Evolutionary conservation across 2,797 vertebrate species (phyloP).

Genomic region (Rhinella marina): DNA sequence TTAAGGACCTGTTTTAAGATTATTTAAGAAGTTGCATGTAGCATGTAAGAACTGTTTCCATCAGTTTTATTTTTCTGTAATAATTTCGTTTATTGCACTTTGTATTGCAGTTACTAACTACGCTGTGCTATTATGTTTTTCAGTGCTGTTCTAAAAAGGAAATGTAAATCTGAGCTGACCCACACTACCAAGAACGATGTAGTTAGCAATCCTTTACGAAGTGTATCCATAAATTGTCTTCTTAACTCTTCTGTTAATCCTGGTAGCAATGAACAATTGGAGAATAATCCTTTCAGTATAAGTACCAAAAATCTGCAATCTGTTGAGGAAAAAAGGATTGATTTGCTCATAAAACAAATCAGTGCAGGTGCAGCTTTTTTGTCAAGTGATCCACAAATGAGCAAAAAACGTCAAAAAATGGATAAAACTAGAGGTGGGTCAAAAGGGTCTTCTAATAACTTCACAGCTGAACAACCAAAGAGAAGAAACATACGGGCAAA

Average conservation of each 20-base stretch:
- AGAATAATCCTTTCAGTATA: conserved; percentile 73
- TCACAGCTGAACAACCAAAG: conserved; percentile 64
- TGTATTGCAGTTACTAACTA: not conserved
- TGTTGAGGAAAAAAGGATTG: conserved; percentile 62
- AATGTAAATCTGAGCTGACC: conserved; percentile 73
- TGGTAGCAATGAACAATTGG: conserved; percentile 56
- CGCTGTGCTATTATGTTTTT: conserved; percentile 11
- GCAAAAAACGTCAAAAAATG: conserved; percentile 64
- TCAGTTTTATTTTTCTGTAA: not conserved
- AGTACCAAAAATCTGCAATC: conserved; percentile 66
- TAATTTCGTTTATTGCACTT: not conserved
- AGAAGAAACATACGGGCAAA: conserved; percentile 63
- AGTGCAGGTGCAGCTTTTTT: conserved; percentile 49
- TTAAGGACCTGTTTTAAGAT: too few relatives aligned
- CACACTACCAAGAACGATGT: conserved; percentile 59
- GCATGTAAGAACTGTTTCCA: not conserved
- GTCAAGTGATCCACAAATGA: conserved; percentile 62
- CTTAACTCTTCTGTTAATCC: conserved; percentile 61
- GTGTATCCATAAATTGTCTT: conserved; percentile 77
- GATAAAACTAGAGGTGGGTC: conserved; percentile 58
- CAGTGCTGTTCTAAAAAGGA: conserved; percentile 82
- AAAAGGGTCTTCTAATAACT: conserved; percentile 33
- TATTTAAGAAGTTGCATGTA: not conserved
- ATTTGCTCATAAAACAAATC: conserved; percentile 62
- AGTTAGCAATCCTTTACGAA: conserved; percentile 69